These are phyloP conservation scores for Oreochromis grahami DNA, from an alignment of 2,797 vertebrate genomes.

Conservation along the genomic window DNA sequence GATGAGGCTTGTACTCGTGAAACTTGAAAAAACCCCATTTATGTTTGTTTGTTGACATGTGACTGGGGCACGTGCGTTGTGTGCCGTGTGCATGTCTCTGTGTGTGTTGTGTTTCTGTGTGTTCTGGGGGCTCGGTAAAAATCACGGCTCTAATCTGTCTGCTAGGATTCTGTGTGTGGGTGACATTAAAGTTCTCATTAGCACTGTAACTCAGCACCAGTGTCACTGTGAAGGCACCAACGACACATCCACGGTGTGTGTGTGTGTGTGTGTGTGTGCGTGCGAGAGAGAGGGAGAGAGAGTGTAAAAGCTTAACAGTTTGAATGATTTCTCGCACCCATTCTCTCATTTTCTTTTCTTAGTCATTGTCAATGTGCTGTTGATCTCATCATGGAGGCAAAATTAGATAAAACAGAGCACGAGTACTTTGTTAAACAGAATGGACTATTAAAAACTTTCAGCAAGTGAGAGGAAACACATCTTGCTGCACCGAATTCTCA, in stretches of 20 bases:
- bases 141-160: slow-evolving; percentile 69
- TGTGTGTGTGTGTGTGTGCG: background rate
- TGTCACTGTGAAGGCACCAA: slow-evolving; percentile 69
- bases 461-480: slow-evolving; percentile 9
- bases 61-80: slow-evolving; percentile 1
- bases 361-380: background rate
- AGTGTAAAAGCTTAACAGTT: slow-evolving; percentile 25
- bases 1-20: slow-evolving; percentile 6
- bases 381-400: slow-evolving; percentile 15
- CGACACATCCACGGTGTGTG: slow-evolving; percentile 46
- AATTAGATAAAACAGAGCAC: slow-evolving; percentile 11
- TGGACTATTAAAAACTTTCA: slow-evolving; percentile 12
- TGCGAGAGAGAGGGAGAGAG: background rate
- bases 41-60: slow-evolving; percentile 35
- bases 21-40: slow-evolving; percentile 26
- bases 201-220: slow-evolving; percentile 70
- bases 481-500: slow-evolving; percentile 1
- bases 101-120: slow-evolving; percentile 34
- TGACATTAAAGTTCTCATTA: slow-evolving; percentile 78
- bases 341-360: slow-evolving; percentile 14
- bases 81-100: background rate
- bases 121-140: slow-evolving; percentile 54
- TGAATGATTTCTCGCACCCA: slow-evolving; percentile 5
- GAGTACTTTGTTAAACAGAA: background rate
- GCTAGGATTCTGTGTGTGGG: slow-evolving; percentile 69